A percentile compares a stretch with the other conserved stretches of the same genome.
phyloP scores from a whole-genome alignment of 2,888 invertebrate genomes.

The Nephrotoma guestfalica region DNA sequence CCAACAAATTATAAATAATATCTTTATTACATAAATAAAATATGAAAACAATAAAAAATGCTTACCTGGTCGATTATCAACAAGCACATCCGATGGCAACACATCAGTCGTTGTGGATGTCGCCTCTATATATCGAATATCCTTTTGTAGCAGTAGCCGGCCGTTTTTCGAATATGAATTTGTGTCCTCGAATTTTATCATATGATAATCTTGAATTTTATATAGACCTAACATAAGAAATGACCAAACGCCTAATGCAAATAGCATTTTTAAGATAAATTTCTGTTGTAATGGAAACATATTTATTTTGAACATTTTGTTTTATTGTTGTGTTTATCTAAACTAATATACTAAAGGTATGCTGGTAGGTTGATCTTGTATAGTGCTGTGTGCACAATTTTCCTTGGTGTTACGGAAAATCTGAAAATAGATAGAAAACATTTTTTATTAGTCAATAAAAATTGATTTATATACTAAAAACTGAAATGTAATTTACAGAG shows the following conservation, averaged over 20 bases:
- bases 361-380: background rate
- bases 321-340: background rate
- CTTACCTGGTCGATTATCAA: conserved; percentile 32
- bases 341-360: background rate
- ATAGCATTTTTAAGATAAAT: conserved; percentile 29
- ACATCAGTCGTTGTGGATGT: conserved; percentile 33
- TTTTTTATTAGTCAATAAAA: background rate
- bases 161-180: conserved; percentile 25
- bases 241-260: conserved; percentile 32
- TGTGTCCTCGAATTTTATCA: conserved; percentile 28
- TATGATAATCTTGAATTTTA: conserved; percentile 29
- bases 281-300: conserved; percentile 23
- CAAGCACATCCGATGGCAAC: conserved; percentile 30
- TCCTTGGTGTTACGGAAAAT: background rate
- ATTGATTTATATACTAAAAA: background rate
- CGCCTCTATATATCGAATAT: conserved; percentile 24
- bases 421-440: background rate
- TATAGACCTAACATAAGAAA: conserved; percentile 31
- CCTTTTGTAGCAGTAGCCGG: conserved; percentile 29
- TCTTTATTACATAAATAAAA: no score
- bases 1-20: background rate
- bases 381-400: background rate
- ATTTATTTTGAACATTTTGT: conserved; percentile 17
- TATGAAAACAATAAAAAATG: background rate
- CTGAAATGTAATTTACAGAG: background rate